Base-by-base conservation (phyloP, 2,888 invertebrate genomes). In the Anodontia alba region DNA sequence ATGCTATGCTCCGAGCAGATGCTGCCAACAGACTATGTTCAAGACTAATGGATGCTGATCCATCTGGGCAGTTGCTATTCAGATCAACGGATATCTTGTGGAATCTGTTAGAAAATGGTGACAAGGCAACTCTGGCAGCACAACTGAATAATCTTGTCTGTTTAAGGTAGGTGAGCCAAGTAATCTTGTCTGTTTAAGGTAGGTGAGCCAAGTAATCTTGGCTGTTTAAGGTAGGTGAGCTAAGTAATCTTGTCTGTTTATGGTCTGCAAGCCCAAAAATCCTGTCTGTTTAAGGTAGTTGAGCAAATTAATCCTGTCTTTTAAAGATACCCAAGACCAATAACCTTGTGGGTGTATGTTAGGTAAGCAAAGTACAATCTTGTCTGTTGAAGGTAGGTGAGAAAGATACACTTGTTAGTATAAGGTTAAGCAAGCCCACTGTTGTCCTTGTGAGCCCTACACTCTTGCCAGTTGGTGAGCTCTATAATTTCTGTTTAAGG, bases 51-150 rank as follows among this genome's bases (percentile, higher is more conserved):
- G 93, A 94, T 54, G 78, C 89, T 7, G 94, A 94, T 76, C 89
- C 91, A 1, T 88, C 87, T 33, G 93, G 93, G 26, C 92, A 93
- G 81, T 78, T 94, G 15, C 73, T 94, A 83, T 94, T 94, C 83
- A 84, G 93, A 29, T 93, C 94, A 17, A 91, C 92, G 26, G 94
- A 94, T 51, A 91, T 93, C 29, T 77, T 94, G 23, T 94, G 94
- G 94, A 94, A 94, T 76, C 80, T 94, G 20, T 86, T 94, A 68
- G 92, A 94, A 73, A 88, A 91, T 80, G 94, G 94, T 20, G 91
- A 91, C 77, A 81, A 84, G 20, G 87, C 90, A 15, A 78, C 86
- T n/a, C 79, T 94, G 1, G 87, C 92, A 10, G 75, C 87, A 20
- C 94, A 94, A 81, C 88, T 94, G 1, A 93, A 91, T 79, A 93